Base-by-base conservation (phyloP, 2,797 vertebrate species). In the Hozukius guyotensis region DNA sequence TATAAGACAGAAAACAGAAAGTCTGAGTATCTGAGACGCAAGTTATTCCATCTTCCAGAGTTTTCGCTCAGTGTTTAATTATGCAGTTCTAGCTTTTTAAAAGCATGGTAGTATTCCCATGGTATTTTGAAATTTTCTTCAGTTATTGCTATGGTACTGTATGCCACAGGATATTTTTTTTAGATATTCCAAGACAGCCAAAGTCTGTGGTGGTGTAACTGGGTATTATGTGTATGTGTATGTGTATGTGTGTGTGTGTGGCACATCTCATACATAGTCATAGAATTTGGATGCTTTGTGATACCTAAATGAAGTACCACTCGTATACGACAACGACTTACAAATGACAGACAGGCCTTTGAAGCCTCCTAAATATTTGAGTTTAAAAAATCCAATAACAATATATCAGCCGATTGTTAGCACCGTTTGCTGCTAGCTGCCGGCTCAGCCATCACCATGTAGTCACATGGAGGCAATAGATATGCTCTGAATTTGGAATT, bases 381-480 rank as follows among this genome's bases (percentile, higher is more conserved):
- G 32, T 70, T 52, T 22, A 5, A 20, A 52, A 46, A 12, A 49
- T 49, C 46, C 46, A 20, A 49, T 9, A 49, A 49, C 18, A 0
- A 0, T 8, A 22, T 3, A 38, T n/a, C 0, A 0, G 10, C 32
- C 3, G 0, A 2, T n/a, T 63, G 42, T 46, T 18, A 18, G 42
- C 16, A 46, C 42, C 7, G 1, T 46, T 18, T 46, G 7, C 42
- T 46, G 42, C 42, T 18, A 46, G 0, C 16, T 6, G 16, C 1
- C 3, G 0, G 42, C 42, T 4, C 42, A 46, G 42, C 42, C 7
- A 0, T 46, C 42, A 18, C 42, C 42, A 1, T 46, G 42, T 18
- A 46, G 42, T 46, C 16, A 0, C 42, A 0, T 46, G 42, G 42
- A 18, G 0, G 42, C 42, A 46, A 46, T 46, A 46, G 42, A 46